phyloP scores from a whole-genome alignment of 2,797 vertebrate genomes.

The Mormyrops boulengeri region DNA sequence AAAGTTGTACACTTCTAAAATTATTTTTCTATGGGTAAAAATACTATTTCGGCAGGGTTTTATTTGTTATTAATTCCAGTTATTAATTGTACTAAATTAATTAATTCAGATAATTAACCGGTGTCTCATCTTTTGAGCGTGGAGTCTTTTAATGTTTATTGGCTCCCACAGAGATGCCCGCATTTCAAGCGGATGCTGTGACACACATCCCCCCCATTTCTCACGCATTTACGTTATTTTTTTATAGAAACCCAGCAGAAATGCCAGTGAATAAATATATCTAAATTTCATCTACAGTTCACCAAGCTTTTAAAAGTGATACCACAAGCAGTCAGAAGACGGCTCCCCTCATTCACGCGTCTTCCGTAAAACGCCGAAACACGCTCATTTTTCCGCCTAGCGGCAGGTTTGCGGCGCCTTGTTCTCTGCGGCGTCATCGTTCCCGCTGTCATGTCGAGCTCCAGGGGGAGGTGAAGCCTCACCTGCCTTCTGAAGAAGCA shows the following conservation, averaged over 20 bases:
- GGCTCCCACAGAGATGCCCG: neutral
- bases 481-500: neutral
- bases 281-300: neutral
- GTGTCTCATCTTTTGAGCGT: neutral
- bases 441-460: neutral
- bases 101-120: neutral
- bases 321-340: neutral
- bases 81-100: neutral
- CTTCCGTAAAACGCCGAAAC: neutral
- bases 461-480: neutral
- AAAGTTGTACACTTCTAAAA: neutral
- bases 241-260: neutral
- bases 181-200: neutral
- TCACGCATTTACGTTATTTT: neutral
- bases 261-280: neutral
- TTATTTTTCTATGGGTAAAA: neutral
- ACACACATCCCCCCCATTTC: neutral
- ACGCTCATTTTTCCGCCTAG: neutral
- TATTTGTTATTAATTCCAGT: neutral
- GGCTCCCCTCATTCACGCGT: neutral
- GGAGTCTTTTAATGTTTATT: neutral
- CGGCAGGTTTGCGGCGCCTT: neutral
- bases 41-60: neutral
- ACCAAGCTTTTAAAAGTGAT: neutral
- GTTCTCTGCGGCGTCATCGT: neutral